These are phyloP conservation scores for Mormoops blainvillei DNA, from an alignment of 2,113 vertebrate species.

Conservation along the genomic window DNA sequence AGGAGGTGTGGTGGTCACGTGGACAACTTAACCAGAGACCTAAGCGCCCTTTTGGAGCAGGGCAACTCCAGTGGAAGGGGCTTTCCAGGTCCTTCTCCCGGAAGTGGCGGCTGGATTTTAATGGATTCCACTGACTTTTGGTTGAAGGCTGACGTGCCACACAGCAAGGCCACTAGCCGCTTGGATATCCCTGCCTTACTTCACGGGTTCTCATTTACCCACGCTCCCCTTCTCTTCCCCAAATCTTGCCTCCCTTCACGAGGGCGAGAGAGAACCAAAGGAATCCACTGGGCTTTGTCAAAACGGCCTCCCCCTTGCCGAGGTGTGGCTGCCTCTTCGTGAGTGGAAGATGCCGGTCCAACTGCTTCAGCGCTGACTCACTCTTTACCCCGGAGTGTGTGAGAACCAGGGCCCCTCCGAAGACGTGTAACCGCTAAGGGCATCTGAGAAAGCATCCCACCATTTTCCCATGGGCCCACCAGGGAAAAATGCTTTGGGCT, in stretches of 20 bases:
- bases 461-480: neutral
- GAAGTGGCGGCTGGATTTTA: neutral
- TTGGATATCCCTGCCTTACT: neutral
- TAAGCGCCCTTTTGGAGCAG: neutral
- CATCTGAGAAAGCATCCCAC: neutral
- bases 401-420: neutral
- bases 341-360: too few species aligned
- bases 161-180: neutral
- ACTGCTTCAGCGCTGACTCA: neutral
- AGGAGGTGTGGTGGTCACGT: fast-evolving
- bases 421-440: neutral
- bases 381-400: neutral
- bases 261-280: neutral
- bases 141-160: neutral
- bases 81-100: neutral
- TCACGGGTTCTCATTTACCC: neutral
- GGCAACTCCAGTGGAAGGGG: neutral
- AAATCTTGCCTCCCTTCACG: neutral
- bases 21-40: neutral
- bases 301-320: neutral
- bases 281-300: neutral
- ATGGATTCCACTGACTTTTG: neutral
- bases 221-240: neutral
- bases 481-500: neutral
- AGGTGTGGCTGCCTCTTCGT: neutral